These are phyloP conservation scores for Cancer borealis DNA, from an alignment of 2,888 invertebrate genomes.

Conservation along the genomic window DNA sequence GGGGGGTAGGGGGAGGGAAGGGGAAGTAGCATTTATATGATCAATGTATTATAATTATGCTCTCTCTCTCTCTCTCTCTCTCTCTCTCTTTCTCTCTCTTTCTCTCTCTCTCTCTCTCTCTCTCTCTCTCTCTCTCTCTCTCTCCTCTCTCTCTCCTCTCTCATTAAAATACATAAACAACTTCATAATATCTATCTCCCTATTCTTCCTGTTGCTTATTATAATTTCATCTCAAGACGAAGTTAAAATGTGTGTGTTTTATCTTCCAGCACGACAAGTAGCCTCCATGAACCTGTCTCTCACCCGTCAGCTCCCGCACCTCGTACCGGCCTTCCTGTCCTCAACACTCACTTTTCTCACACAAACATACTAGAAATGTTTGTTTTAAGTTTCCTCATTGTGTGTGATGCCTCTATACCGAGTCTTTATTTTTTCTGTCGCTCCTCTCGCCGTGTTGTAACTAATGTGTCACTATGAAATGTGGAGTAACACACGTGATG, in stretches of 20 bases:
- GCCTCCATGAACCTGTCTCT: background rate
- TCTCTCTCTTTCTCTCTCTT: background rate
- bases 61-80: background rate
- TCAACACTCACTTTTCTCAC: background rate
- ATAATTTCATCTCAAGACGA: background rate
- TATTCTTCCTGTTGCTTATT: background rate
- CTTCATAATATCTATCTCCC: background rate
- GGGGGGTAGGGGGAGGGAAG: too few relatives aligned
- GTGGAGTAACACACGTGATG: background rate
- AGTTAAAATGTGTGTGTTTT: background rate
- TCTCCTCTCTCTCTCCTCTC: slow-evolving; percentile 18
- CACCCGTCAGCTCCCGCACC: background rate
- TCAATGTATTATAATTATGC: background rate
- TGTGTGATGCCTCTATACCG: background rate
- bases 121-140: too few relatives aligned
- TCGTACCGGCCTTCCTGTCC: background rate
- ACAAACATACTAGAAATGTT: background rate
- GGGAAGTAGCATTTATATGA: background rate
- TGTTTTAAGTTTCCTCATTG: background rate
- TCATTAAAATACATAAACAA: background rate
- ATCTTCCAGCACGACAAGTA: background rate
- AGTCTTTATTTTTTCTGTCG: background rate
- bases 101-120: too few relatives aligned
- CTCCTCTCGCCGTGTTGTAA: background rate
- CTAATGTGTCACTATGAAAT: background rate